Conservation (phyloP, 2,113 vertebrate species). For the Tretioscincus oriximinensis region DNA sequence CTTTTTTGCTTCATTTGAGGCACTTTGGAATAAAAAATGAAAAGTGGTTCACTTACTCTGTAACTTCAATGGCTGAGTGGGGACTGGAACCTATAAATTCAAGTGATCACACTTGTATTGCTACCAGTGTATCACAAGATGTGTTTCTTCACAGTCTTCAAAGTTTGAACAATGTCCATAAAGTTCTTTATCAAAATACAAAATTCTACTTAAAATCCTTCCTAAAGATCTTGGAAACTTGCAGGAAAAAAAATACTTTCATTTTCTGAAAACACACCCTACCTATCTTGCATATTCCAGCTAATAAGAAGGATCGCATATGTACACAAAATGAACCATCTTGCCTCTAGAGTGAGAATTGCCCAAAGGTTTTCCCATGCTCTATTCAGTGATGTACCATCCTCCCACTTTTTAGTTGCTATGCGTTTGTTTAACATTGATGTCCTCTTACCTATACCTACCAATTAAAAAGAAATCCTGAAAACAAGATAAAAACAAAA, state of each 20-base stretch:
- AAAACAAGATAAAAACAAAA: too few species aligned
- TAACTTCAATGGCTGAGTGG: not conserved
- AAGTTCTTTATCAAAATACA: not conserved
- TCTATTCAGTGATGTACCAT: not conserved
- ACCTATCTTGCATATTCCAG: too few species aligned
- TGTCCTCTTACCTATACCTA: not conserved
- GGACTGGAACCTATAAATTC: not conserved
- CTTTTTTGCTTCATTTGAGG: not conserved
- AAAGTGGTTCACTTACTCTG: not conserved
- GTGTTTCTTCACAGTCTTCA: not conserved
- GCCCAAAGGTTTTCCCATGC: not conserved
- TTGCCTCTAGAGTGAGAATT: not conserved
- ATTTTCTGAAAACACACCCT: not conserved
- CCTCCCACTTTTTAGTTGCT: not conserved
- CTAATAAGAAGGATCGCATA: too few species aligned
- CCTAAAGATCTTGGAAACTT: not conserved
- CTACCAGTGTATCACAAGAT: not conserved
- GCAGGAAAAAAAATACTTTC: not conserved
- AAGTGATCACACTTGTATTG: too few species aligned
- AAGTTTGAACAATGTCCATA: not conserved
- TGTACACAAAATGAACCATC: too few species aligned
- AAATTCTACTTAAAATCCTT: not conserved
- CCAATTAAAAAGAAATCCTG: too few species aligned
- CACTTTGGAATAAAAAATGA: not conserved
- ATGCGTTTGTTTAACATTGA: not conserved